Evolutionary conservation across 2,888 invertebrate species (phyloP).

Genomic region (Pandemis heparana): DNA sequence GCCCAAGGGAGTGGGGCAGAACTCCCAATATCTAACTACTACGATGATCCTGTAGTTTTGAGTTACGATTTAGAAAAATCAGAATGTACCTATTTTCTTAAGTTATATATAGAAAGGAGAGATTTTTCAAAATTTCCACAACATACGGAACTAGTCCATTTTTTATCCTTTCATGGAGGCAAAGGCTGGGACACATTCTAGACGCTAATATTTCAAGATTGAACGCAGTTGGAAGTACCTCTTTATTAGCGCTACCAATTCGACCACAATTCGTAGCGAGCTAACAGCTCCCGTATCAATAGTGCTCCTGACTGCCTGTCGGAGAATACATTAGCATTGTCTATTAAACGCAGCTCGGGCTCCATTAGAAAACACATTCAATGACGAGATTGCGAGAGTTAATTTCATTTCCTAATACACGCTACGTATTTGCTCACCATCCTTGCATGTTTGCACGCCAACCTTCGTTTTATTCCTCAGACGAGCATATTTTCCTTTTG

Average conservation of each 20-base stretch:
- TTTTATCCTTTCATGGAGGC: too few species aligned
- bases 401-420: conserved; percentile 83
- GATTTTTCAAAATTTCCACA: too few species aligned
- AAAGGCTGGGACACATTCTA: too few species aligned
- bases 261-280: conserved; percentile 49
- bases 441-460: conserved; percentile 76
- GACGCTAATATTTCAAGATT: background rate
- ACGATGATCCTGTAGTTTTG: too few species aligned
- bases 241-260: conserved; percentile 23
- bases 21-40: too few species aligned
- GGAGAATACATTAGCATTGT: conserved; percentile 44
- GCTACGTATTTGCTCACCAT: conserved; percentile 74
- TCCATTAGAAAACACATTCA: conserved; percentile 47
- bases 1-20: too few species aligned
- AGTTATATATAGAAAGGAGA: too few species aligned
- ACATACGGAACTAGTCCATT: too few species aligned
- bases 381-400: conserved; percentile 62
- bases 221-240: conserved; percentile 2
- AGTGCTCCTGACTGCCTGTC: conserved; percentile 37
- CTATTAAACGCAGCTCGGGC: conserved; percentile 46
- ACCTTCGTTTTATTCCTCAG: conserved; percentile 76
- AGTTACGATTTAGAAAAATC: too few species aligned
- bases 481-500: conserved; percentile 83
- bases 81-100: too few species aligned
- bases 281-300: conserved; percentile 49